Conservation (phyloP, 1,140 invertebrate genomes). For the Halictus rubicundus region DNA sequence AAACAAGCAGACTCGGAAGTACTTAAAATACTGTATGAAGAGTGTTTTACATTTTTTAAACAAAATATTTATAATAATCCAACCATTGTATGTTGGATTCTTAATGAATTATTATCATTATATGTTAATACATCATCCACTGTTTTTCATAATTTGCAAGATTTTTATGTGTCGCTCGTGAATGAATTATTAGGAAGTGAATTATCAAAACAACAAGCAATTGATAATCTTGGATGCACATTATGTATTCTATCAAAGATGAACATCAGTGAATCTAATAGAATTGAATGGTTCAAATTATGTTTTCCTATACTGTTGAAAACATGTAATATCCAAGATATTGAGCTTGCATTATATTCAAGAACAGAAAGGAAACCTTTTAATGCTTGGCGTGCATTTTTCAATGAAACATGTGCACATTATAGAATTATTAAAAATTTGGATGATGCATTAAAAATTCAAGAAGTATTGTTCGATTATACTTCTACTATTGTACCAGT, state of each 20-base stretch:
- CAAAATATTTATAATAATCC: conserved; percentile 59
- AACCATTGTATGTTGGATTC: conserved; percentile 66
- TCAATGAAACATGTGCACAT: conserved; percentile 58
- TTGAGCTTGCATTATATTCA: conserved; percentile 73
- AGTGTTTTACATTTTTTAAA: conserved; percentile 64
- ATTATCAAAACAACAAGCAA: background rate
- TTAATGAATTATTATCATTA: conserved; percentile 68
- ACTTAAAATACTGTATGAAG: conserved; percentile 35
- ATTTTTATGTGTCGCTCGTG: conserved; percentile 63
- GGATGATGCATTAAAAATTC: conserved; percentile 62
- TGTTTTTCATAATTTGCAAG: conserved; percentile 59
- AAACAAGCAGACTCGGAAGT: background rate
- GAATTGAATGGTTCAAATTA: conserved; percentile 59
- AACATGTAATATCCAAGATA: conserved; percentile 55
- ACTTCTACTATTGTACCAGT: conserved; percentile 31
- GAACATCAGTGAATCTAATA: conserved; percentile 59
- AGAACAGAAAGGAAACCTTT: conserved; percentile 66
- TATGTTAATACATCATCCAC: conserved; percentile 45
- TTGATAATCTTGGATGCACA: conserved; percentile 36
- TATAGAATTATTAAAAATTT: conserved; percentile 49
- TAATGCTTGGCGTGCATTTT: conserved; percentile 66
- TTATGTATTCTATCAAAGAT: conserved; percentile 73
- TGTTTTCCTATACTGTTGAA: conserved; percentile 64
- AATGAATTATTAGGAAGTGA: conserved; percentile 29
- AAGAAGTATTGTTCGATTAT: conserved; percentile 61